Conservation (phyloP, 2,113 vertebrate genomes). For the Onychostoma macrolepis region DNA sequence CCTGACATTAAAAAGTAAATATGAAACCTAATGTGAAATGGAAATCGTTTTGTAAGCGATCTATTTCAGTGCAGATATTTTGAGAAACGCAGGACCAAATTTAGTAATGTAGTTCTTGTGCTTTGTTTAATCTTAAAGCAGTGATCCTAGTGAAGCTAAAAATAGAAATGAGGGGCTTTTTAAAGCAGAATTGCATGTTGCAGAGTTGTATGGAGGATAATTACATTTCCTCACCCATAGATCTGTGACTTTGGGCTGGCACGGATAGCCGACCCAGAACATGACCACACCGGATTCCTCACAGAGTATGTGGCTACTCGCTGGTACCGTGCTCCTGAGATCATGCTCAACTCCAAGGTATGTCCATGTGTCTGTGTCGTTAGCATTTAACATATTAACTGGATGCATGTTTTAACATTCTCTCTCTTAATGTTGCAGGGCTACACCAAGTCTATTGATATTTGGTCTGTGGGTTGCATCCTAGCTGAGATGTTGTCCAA, state of each 20-base stretch:
- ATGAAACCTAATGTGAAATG: neutral
- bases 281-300: constrained; percentile 90
- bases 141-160: neutral
- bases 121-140: constrained; percentile 9
- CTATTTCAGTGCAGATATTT: neutral
- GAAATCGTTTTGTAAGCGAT: neutral
- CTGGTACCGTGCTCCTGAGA: constrained; percentile 92
- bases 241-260: constrained; percentile 92
- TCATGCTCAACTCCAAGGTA: constrained; percentile 94
- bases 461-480: constrained; percentile 92
- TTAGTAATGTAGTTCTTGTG: constrained; percentile 12
- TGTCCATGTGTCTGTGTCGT: constrained; percentile 18
- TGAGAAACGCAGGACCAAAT: constrained; percentile 5
- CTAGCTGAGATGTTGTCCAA: constrained; percentile 91
- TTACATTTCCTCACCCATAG: constrained; percentile 62
- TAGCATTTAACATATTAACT: neutral
- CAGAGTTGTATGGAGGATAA: neutral
- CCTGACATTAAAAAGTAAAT: neutral
- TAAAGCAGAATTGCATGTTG: neutral
- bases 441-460: constrained; percentile 91
- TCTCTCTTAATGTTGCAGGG: constrained; percentile 71
- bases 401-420: neutral
- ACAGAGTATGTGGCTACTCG: constrained; percentile 91
- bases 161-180: neutral
- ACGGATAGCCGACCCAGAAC: constrained; percentile 87